A percentile compares a stretch with the other conserved stretches of the same genome.
Conservation (phyloP, 2,797 vertebrate species). For the Hippopotamyrus pictus region DNA sequence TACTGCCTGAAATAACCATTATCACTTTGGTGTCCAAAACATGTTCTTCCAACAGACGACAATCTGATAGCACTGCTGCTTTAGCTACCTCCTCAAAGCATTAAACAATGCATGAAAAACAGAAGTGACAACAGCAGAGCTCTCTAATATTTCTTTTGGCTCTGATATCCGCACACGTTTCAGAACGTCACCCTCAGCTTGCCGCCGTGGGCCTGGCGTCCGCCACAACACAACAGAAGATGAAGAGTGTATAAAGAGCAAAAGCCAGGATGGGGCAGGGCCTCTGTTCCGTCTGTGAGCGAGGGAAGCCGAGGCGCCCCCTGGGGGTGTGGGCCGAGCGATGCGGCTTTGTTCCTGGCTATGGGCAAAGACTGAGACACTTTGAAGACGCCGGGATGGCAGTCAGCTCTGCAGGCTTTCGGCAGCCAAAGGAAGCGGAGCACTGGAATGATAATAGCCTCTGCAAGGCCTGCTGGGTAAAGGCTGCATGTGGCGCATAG, state of each 20-base stretch:
- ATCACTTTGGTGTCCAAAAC: not conserved
- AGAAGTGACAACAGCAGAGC: not conserved
- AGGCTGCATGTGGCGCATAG: not conserved
- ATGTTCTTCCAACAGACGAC: not conserved
- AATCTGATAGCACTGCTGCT: not conserved
- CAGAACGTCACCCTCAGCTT: not conserved
- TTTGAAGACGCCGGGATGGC: slow-evolving; percentile 19
- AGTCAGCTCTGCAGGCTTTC: slow-evolving; percentile 18
- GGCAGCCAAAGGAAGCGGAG: not conserved
- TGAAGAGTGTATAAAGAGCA: not conserved
- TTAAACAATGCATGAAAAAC: not conserved
- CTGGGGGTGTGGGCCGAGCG: not conserved
- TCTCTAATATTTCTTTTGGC: not conserved
- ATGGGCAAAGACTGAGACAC: slow-evolving; percentile 1
- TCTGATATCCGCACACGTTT: not conserved
- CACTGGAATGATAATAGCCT: slow-evolving; percentile 16
- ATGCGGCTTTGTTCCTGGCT: not conserved
- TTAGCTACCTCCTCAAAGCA: not conserved
- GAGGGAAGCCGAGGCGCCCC: not conserved
- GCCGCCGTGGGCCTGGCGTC: not conserved
- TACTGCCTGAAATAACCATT: not conserved
- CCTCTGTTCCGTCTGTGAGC: not conserved
- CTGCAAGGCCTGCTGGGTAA: not conserved
- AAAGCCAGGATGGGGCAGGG: not conserved
- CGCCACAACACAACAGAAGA: not conserved